Conservation (phyloP, 2,888 invertebrate species). For the Phortica magna region DNA sequence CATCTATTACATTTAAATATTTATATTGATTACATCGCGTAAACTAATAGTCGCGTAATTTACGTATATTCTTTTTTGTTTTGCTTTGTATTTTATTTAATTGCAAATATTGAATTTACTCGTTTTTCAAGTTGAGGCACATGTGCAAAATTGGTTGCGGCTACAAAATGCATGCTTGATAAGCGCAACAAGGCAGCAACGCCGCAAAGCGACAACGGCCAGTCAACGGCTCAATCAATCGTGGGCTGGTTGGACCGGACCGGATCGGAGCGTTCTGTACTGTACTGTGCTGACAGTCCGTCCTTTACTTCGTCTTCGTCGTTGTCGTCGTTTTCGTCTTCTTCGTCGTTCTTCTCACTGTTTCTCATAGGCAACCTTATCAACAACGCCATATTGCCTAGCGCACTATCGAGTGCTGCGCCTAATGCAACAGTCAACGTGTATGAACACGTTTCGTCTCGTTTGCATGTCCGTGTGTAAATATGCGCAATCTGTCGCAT, state of each 20-base stretch:
- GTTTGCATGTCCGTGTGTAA: slow-evolving; percentile 25
- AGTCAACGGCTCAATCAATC: slow-evolving; percentile 12
- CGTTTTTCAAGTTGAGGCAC: slow-evolving; percentile 48
- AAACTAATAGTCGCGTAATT: slow-evolving; percentile 56
- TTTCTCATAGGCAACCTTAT: background rate
- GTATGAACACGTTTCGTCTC: slow-evolving; percentile 60
- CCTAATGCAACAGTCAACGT: slow-evolving; percentile 41
- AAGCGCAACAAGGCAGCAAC: background rate
- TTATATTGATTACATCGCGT: slow-evolving; percentile 64
- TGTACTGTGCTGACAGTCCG: too few species aligned
- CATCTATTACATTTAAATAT: background rate
- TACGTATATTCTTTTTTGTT: background rate
- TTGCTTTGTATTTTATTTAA: slow-evolving; percentile 13
- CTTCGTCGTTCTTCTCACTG: background rate
- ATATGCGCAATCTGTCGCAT: background rate
- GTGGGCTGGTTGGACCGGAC: background rate
- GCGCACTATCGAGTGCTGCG: too few species aligned
- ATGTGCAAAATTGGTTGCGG: slow-evolving; percentile 2
- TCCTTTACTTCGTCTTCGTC: too few species aligned
- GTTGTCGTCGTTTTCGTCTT: background rate
- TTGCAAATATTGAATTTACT: slow-evolving; percentile 60
- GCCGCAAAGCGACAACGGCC: background rate
- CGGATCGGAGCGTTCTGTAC: too few species aligned
- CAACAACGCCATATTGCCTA: background rate
- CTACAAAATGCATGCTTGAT: background rate